These are phyloP conservation scores for Madoqua kirkii DNA, from an alignment of 2,113 vertebrate genomes.

Conservation along the genomic window DNA sequence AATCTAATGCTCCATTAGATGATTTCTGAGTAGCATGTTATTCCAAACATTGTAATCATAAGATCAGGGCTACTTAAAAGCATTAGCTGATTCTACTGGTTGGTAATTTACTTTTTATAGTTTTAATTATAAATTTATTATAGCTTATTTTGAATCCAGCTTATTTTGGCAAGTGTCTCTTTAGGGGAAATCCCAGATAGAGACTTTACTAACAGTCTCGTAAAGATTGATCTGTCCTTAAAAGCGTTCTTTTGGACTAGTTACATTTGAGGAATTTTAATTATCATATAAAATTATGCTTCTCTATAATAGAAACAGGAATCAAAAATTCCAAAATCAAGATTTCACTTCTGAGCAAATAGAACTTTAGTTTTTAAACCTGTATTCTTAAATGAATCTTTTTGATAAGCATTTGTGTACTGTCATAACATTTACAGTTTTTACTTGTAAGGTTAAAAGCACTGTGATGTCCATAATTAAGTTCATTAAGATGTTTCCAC, in stretches of 20 bases:
- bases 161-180: conserved; percentile 30
- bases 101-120: background rate
- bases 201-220: background rate
- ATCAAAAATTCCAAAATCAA: background rate
- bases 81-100: background rate
- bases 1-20: background rate
- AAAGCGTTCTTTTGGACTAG: conserved; percentile 20
- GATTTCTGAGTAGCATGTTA: conserved; percentile 18
- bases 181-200: background rate
- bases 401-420: background rate
- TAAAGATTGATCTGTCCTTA: background rate
- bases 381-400: conserved; percentile 18
- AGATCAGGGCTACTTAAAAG: background rate
- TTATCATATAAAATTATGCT: background rate
- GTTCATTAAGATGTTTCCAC: conserved; percentile 34
- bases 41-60: conserved; percentile 8
- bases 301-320: conserved; percentile 2
- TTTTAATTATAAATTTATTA: conserved; percentile 14
- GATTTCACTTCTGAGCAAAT: conserved; percentile 15
- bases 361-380: conserved; percentile 4
- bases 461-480: conserved; percentile 36
- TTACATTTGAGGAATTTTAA: background rate
- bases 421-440: background rate
- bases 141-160: background rate
- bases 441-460: conserved; percentile 18